Base-by-base conservation (phyloP, 2,888 invertebrate species). In the Seira musarum region DNA sequence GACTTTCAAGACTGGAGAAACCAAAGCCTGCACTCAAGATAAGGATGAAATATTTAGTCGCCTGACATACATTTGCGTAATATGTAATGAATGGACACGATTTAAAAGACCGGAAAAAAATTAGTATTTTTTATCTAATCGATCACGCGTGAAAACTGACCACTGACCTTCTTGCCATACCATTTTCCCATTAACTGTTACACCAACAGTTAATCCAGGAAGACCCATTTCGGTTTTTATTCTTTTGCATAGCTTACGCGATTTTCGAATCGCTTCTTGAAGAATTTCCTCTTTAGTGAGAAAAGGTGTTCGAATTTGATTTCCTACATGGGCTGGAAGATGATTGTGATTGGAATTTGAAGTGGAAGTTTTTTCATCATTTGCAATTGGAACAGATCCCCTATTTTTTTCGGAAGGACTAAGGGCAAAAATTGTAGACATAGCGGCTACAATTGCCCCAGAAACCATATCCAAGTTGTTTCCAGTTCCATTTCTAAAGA, bases 1-100 rank as follows among this genome's bases (percentile, higher is more conserved):
- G 81, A 82, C 91, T 91, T 87, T 92, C 92, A 1, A 92, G 86
- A 86, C 92, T 91, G 30, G 91, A 87, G 86, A 88, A 90, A 0
- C 92, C 92, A 80, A 91, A 88, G 85, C 91, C 91, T 89, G 73
- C 30, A 30, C 8, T 53, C 8, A n/a, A 30, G 40, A 10, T n/a
- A 64, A n/a, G 15, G 22, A 24, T 22, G 69, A 53, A 66, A 66
- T 66, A 35, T 60, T 17, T 6, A 17, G 24, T 69, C 30, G 30
- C 8, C 2, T 30, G 2, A 30, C 2, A 8, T 30, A 30, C 30
- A 30, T 5, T 30, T 30, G 30, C 30, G 8, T 30, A 30, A 30
- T 30, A 30, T 30, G 30, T 30, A 30, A 30, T 30, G 3, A 30
- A 30, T 2, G 3, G 30, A 30, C 2, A 6, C 57, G 5, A 57